Base-by-base conservation (phyloP, 1,140 invertebrate species). In the Cotesia chilonis region DNA sequence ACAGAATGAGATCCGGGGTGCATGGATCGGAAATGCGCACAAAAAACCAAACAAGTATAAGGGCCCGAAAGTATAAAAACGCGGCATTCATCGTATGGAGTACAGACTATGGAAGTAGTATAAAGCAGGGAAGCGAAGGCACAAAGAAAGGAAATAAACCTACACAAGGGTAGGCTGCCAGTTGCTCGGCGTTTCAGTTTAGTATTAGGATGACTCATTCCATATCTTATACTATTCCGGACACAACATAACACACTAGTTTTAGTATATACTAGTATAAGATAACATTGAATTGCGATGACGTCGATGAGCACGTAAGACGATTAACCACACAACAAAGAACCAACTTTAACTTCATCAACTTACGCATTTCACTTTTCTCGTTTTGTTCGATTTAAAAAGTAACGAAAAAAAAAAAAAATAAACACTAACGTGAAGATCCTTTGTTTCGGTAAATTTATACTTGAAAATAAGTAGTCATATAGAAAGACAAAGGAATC, bases 401-500 rank as follows among this genome's bases (percentile, higher is more conserved):
- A 4, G 60, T 35, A n/a, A 28, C 1, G 28, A 2, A 28, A 28
- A 28, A 28, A 2, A 28, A 28, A 28, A 28, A 2, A 28, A 28
- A 28, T 28, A 28, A 28, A 28, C 28, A 28, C 28, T 28, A 28
- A 28, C 28, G 28, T 28, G 3, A 28, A 28, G 28, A 28, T 28
- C 3, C 28, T 28, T 28, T 28, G 28, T 28, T 28, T 28, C 2
- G 28, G 28, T 28, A 28, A 28, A 28, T 28, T 28, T 28, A 28
- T 28, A 28, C 3, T 28, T 28, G 1, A 28, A 28, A 28, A 28
- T 28, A 28, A 28, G 28, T 28, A 2, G 28, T 28, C 3, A 3
- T 28, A 2, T 4, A 5, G 9, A 20, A 47, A 69, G 68, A 74
- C 68, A 76, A 74, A 78, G 77, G 69, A 73, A 75, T 71, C 79